These are phyloP conservation scores for Gymnogyps californianus DNA, from an alignment of 2,113 vertebrate genomes.

Conservation along the genomic window DNA sequence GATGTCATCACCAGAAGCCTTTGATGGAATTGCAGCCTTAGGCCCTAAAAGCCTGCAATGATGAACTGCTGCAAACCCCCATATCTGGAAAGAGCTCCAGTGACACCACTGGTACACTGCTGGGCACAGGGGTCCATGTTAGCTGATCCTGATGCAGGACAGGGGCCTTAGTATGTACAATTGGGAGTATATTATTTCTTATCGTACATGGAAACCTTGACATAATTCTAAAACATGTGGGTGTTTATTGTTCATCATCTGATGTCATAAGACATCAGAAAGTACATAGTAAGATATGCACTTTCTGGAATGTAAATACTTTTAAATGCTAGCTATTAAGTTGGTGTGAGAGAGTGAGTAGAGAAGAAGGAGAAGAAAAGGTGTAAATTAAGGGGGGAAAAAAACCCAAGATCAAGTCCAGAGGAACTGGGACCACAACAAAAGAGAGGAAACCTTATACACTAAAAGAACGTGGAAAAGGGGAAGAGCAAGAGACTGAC, in stretches of 20 bases:
- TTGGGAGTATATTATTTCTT: slow-evolving; percentile 60
- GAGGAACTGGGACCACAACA: not conserved
- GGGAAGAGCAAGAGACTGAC: not conserved
- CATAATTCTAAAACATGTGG: not conserved
- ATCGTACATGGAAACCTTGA: slow-evolving; percentile 53
- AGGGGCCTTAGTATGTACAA: slow-evolving; percentile 41
- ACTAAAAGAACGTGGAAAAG: not conserved
- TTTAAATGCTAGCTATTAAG: slow-evolving; percentile 52
- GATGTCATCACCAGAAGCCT: slow-evolving; percentile 61
- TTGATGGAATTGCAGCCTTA: slow-evolving; percentile 63
- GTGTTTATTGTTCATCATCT: slow-evolving; percentile 20
- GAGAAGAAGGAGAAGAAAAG: not conserved
- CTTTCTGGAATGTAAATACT: slow-evolving; percentile 69
- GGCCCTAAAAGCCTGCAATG: slow-evolving; percentile 29
- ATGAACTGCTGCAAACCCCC: slow-evolving; percentile 27
- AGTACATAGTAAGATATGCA: slow-evolving; percentile 11
- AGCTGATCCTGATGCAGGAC: slow-evolving; percentile 41
- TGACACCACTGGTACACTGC: not conserved
- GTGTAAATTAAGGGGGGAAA: not conserved
- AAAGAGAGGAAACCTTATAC: slow-evolving; percentile 1
- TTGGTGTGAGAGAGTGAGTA: not conserved
- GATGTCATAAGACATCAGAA: slow-evolving; percentile 54
- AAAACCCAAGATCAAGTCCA: not conserved
- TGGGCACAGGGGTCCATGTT: not conserved
- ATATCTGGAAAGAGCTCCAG: not conserved